Evolutionary conservation across 2,888 invertebrate species (phyloP), one percentile per base, ranked within the genome.

Genomic region (Megastigmus dorsalis): DNA sequence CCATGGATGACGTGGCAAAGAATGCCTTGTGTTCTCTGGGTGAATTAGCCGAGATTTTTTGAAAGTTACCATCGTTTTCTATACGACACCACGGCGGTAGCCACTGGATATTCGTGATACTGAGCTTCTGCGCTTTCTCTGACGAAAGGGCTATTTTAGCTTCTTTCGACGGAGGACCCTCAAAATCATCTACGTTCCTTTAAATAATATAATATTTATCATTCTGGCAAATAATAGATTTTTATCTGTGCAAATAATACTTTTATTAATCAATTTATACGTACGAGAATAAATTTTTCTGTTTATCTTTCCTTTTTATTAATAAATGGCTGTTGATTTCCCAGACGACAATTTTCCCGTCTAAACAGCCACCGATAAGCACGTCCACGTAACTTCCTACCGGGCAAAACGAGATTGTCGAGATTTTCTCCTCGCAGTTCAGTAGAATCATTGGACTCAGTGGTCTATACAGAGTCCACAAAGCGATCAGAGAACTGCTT

Each of bases 331-430:
- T 43, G 33, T 63, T 54, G 36, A 87, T 78, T 75, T 87, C 85
- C 89, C 89, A 89, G 7, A 89, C 38, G 5, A 86, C 76, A 13
- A 89, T 79, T 67, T 85, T 88, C 0, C 89, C 89, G 38, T 82
- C 84, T 0, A 79, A 74, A 6, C 85, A 84, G 1, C 88, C 88
- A 13, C 87, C 89, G 1, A 77, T 36, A 3, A 87, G 80, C 4
- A 89, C 52, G 20, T 84, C 81, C 0, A 80, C 79, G 52, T 60
- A 75, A 7, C 18, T 38, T 3, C 82, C 76, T 9, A 77, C 76
- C 0, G 89, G 88, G 38, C 86, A 88, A 67, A 88, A 89, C 4
- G 85, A 83, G 0, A 89, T 57, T 6, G 80, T 77, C 1, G 79
- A 78, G 18, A 88, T 80, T 63, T 85, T 85, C 52, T 82, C 80